These are phyloP conservation scores for Sesia bembeciformis DNA, from an alignment of 2,888 invertebrate species.

Conservation along the genomic window DNA sequence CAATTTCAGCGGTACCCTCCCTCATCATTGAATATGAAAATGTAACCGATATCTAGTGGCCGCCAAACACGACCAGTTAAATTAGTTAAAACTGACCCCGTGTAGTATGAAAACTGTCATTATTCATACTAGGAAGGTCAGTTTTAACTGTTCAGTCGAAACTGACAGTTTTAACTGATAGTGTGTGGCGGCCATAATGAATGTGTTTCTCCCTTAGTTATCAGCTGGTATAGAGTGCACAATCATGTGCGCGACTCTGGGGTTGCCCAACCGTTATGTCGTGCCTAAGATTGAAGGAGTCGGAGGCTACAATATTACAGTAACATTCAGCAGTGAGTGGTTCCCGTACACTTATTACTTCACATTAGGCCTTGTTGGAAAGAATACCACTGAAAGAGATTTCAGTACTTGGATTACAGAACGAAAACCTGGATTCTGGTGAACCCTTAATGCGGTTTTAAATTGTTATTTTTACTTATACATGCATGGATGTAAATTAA, in stretches of 20 bases:
- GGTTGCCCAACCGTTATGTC: conserved; percentile 38
- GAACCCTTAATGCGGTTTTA: conserved; percentile 1
- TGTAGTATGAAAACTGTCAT: too few relatives aligned
- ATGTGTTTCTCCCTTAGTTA: conserved; percentile 25
- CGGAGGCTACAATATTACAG: conserved; percentile 46
- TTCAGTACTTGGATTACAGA: conserved; percentile 26
- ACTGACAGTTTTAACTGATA: too few relatives aligned
- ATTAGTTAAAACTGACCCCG: too few relatives aligned
- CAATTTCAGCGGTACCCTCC: too few relatives aligned
- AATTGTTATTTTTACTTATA: neutral
- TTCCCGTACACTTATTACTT: conserved; percentile 45
- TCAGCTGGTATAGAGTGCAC: conserved; percentile 50
- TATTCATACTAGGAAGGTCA: too few relatives aligned
- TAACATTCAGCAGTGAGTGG: conserved; percentile 36
- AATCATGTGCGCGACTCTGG: conserved; percentile 42
- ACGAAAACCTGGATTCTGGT: conserved; percentile 32
- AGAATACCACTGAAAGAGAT: conserved; percentile 27
- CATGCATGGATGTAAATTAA: neutral
- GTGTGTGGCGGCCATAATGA: too few relatives aligned
- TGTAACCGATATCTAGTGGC: too few relatives aligned
- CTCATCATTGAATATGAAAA: too few relatives aligned
- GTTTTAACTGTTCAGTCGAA: too few relatives aligned
- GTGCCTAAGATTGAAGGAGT: conserved; percentile 35
- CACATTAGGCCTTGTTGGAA: conserved; percentile 37
- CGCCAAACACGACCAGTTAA: too few relatives aligned